Percentiles rank a stretch among this genome's conserved stretches.
Conservation (phyloP, 2,888 invertebrate species). For the Patella ulyssiponensis region DNA sequence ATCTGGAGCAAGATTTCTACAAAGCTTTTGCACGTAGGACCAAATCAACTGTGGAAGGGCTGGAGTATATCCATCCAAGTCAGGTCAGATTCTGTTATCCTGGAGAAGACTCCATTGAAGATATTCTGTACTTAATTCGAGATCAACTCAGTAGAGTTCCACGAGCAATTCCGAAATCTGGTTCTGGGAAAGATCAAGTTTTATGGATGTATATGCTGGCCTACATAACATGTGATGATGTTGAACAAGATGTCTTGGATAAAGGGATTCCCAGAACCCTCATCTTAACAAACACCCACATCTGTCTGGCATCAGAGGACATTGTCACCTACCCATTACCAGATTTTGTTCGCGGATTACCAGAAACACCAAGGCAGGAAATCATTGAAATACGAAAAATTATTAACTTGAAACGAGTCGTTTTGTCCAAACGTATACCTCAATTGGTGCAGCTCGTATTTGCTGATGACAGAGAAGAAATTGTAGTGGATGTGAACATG, state of each 20-base stretch:
- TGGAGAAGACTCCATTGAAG: conserved; percentile 65
- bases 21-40: conserved; percentile 53
- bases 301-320: conserved; percentile 66
- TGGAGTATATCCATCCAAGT: conserved; percentile 64
- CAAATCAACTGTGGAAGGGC: conserved; percentile 59
- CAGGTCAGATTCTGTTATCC: conserved; percentile 66
- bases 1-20: conserved; percentile 67
- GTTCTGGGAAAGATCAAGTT: conserved; percentile 44
- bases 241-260: conserved; percentile 32
- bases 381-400: conserved; percentile 60
- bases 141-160: conserved; percentile 44
- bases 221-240: conserved; percentile 43
- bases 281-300: conserved; percentile 61
- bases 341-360: conserved; percentile 66
- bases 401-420: conserved; percentile 59
- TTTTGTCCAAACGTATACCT: conserved; percentile 45
- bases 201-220: conserved; percentile 58
- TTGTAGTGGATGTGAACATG: conserved; percentile 60
- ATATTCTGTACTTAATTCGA: conserved; percentile 62
- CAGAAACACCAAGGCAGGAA: conserved; percentile 60
- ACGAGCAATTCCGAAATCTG: conserved; percentile 27
- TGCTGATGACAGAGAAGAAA: conserved; percentile 65
- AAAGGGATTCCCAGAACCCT: conserved; percentile 55
- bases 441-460: conserved; percentile 62
- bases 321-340: conserved; percentile 69